Base-by-base conservation (phyloP, 2,113 vertebrate genomes). In the Tauraco erythrolophus region DNA sequence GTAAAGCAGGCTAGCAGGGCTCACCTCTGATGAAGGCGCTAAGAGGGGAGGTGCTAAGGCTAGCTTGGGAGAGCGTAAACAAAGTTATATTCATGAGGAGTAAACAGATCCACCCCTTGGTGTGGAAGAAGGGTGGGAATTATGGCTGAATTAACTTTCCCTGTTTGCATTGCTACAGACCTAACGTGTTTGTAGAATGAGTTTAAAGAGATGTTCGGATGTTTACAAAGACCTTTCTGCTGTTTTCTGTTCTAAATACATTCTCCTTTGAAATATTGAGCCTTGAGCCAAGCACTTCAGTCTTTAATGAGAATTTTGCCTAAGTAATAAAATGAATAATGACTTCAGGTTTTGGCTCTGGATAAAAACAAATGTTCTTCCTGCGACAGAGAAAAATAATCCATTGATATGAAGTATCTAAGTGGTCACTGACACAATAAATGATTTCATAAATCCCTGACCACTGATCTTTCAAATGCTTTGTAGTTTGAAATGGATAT, bases 201-300 rank as follows among this genome's bases (percentile, higher is more conserved):
- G 65, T 71, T 88, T 91, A 81, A 88, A 94, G 91, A 86, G 46
- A 75, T 1, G 1, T 51, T 69, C 0, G 0, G 54, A 60, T 77
- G 83, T 90, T 93, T 89, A 92, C 79, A 43, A 79, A 66, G 60
- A 28, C 11, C 54, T 81, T 84, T 69, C 72, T 84, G 72, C 68
- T 91, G 58, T 57, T 94, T 91, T 96, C 48, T 92, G 14, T 69
- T 92, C 83, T 70, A 86, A 91, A 91, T 85, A 60, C 33, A 37
- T 25, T 72, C 66, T 91, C 27, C 76, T 94, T 78, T 91, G 76
- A 81, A 88, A 88, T 48, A 86, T 0, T n/a, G 48, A 96, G 68
- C 83, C 82, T 81, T 75, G 51, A 94, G 72, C 68, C 86, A 94
- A 93, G 81, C 3, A 1, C 64, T 68, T 50, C 81, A 89, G 64